Evolutionary conservation across 2,888 invertebrate genomes (phyloP).

Genomic region (Spicauda simplicius): DNA sequence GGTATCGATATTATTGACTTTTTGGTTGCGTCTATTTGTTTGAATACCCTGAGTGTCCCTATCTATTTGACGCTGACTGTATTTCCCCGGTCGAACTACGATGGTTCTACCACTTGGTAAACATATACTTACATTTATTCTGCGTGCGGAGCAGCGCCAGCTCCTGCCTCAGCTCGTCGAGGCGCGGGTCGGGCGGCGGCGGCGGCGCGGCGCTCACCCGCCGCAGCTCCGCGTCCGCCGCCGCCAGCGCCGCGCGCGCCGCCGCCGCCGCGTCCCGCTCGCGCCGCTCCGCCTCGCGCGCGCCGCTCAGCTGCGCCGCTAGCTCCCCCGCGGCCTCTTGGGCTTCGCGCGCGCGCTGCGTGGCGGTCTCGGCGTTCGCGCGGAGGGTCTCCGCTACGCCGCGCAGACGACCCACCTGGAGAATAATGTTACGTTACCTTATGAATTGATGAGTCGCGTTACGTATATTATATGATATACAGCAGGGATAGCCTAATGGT

Average conservation of each 20-base stretch:
- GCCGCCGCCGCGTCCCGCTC: constrained; percentile 81
- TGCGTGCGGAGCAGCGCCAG: constrained; percentile 89
- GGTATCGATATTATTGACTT: too few species aligned
- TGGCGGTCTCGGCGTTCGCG: constrained; percentile 83
- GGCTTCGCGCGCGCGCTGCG: constrained; percentile 81
- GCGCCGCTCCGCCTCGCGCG: constrained; percentile 76
- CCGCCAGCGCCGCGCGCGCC: constrained; percentile 87
- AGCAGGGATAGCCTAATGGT: too few species aligned
- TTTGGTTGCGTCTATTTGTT: too few species aligned
- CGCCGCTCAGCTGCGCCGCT: constrained; percentile 77
- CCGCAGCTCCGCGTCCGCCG: constrained; percentile 59
- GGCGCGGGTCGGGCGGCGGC: constrained; percentile 88
- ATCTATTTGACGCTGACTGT: too few species aligned
- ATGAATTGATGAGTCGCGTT: too few species aligned
- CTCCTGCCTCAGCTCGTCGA: constrained; percentile 91
- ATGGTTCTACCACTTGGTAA: too few species aligned
- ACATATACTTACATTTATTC: constrained; percentile 88
- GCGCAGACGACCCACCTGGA: constrained; percentile 75
- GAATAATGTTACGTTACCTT: not conserved
- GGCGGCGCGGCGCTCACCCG: constrained; percentile 85
- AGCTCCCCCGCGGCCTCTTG: constrained; percentile 78
- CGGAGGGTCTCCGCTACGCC: constrained; percentile 86
- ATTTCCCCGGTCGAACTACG: too few species aligned
- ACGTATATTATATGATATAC: too few species aligned
- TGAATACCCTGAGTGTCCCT: too few species aligned